Evolutionary conservation across 2,888 invertebrate species (phyloP).

Genomic region (Hipparchia sbordonii): DNA sequence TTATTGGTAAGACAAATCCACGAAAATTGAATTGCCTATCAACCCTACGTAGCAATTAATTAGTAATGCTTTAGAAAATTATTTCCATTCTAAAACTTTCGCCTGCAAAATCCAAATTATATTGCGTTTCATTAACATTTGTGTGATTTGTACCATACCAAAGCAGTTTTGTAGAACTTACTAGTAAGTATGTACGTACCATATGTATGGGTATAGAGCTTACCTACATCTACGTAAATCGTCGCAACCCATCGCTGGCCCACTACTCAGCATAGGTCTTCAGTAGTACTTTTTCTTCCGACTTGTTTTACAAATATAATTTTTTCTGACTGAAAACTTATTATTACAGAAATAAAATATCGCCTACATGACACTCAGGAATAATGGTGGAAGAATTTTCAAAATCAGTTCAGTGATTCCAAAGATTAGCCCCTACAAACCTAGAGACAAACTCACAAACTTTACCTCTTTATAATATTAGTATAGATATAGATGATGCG

Average conservation of each 20-base stretch:
- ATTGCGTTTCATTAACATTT: conserved; percentile 6
- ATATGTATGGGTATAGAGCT: not conserved
- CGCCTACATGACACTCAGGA: too few species aligned
- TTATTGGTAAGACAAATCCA: not conserved
- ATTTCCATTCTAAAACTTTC: conserved; percentile 10
- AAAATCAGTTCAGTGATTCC: too few species aligned
- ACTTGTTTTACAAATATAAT: too few species aligned
- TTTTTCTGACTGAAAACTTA: too few species aligned
- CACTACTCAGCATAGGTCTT: too few species aligned
- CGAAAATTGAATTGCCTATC: not conserved
- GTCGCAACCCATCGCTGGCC: not conserved
- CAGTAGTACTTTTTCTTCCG: too few species aligned
- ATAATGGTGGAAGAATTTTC: too few species aligned
- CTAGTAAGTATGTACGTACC: not conserved
- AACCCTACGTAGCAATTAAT: not conserved
- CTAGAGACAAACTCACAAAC: too few species aligned
- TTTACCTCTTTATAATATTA: too few species aligned
- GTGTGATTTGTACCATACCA: not conserved
- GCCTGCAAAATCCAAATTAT: conserved; percentile 2
- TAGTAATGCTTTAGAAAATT: not conserved
- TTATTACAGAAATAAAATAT: too few species aligned
- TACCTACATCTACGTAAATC: not conserved
- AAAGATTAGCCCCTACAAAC: too few species aligned
- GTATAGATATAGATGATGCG: too few species aligned
- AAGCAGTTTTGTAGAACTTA: not conserved